Base-by-base conservation (phyloP, 2,888 invertebrate species). In the Mamestra brassicae region DNA sequence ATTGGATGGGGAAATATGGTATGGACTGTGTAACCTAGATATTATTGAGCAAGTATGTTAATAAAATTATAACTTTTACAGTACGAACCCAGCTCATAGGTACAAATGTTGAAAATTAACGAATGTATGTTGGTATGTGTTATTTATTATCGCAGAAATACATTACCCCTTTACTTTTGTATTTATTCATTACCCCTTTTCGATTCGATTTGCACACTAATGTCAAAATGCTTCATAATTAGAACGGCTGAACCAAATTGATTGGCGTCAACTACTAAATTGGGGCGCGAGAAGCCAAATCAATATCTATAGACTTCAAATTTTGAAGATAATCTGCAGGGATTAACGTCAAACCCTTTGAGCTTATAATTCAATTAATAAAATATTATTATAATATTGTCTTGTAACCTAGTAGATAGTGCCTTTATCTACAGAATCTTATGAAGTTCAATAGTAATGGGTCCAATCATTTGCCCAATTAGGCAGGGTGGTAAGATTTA, bases 301-400 rank as follows among this genome's bases (percentile, higher is more conserved):
- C 64, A 80, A 76, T 80, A 80, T 55, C 64, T 38, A 42, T 55
- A 55, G 50, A 61, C 63, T 73, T 65, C 50, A 64, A 64, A 79
- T 80, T 60, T 72, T 64, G 60, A 64, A 61, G 47, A 45, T 80
- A 61, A 77, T 61, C 74, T 55, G n/a, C 4, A 50, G 55, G 60
- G 74, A 78, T 65, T 64, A 55, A 50, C 55, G 26, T 80, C 36
- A 61, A 64, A 61, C 64, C 38, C 60, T 36, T 0, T 50, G n/a
- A 55, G 64, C 7, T 52, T 42, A 62, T 64, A 55, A 72, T 79
- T 79, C 8, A 60, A 64, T 63, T 54, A 34, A 64, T 79, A 64
- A 60, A 60, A 64, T 64, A 15, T 62, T 62, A 17, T 15, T 52
- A 47, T 52, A 17, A 17, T 17, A 17, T 17, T 52, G 17, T 55